Evolutionary conservation across 2,888 invertebrate species (phyloP).

Genomic region (Hyles lineata): DNA sequence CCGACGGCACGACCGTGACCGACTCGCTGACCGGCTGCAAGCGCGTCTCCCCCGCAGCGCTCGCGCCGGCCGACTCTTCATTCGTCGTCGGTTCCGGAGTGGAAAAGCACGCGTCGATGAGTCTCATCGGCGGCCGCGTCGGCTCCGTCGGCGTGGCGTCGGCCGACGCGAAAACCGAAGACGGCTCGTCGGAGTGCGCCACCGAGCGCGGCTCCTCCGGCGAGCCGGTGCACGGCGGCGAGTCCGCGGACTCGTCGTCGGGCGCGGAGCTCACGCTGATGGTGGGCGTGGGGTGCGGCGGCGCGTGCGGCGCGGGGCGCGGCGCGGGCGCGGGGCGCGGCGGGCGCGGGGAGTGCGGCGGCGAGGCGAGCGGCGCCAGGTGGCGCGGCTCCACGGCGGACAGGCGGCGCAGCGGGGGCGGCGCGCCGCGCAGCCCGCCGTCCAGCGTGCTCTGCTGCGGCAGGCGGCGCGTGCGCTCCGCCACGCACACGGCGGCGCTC

Average conservation of each 20-base stretch:
- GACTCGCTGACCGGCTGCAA: slow-evolving; percentile 43
- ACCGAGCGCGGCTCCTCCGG: slow-evolving; percentile 70
- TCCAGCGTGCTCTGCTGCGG: slow-evolving; percentile 89
- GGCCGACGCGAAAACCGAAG: slow-evolving; percentile 77
- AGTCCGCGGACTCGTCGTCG: slow-evolving; percentile 81
- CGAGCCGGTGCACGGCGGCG: slow-evolving; percentile 60
- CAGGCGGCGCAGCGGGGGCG: slow-evolving; percentile 73
- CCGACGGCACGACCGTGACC: slow-evolving; percentile 38
- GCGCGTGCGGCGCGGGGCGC: slow-evolving; percentile 64
- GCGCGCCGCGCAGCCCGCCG: slow-evolving; percentile 84
- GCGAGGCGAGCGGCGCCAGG: slow-evolving; percentile 81
- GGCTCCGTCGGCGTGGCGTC: slow-evolving; percentile 76
- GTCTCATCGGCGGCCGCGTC: slow-evolving; percentile 43
- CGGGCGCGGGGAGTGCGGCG: slow-evolving; percentile 72
- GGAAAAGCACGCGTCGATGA: slow-evolving; percentile 42
- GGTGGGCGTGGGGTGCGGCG: slow-evolving; percentile 71
- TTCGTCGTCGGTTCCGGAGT: slow-evolving; percentile 44
- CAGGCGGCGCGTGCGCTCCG: slow-evolving; percentile 87
- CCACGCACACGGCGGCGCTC: slow-evolving; percentile 82
- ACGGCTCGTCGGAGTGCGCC: slow-evolving; percentile 74
- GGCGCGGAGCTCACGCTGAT: slow-evolving; percentile 90
- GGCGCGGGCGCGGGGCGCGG: slow-evolving; percentile 64
- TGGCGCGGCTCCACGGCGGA: slow-evolving; percentile 85
- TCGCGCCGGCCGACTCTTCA: slow-evolving; percentile 50
- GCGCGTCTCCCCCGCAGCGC: slow-evolving; percentile 49